Base-by-base conservation (phyloP, 2,797 vertebrate genomes). In the Pagetopsis macropterus region DNA sequence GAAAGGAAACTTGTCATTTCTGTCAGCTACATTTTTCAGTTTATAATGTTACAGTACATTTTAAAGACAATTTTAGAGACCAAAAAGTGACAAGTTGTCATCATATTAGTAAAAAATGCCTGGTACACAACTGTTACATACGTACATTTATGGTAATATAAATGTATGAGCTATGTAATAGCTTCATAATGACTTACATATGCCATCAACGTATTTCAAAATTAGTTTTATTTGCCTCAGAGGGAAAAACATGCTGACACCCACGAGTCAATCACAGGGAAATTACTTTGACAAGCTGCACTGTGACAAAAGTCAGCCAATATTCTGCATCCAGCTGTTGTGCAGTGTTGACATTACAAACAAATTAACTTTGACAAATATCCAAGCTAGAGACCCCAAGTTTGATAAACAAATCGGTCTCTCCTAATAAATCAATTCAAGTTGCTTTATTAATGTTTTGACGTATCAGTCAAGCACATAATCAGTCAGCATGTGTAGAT, bases 381-480 rank as follows among this genome's bases (percentile, higher is more conserved):
- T 81, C 62, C 66, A 70, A 83, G 77, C 72, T 48, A 65, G 41
- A 78, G 82, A 90, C 69, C 77, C 72, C 41, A 0, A 67, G 67
- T 84, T 86, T 70, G 72, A 90, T 85, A 92, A 92, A 92, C 90
- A 92, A 78, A 76, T 79, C 57, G 2, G 40, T 63, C 74, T 72
- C 86, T 84, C 85, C 82, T 85, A 83, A 85, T 90, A 84, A 86
- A 84, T 87, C 81, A 88, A 63, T 85, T 72, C 58, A 76, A 80
- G 80, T 57, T 81, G 76, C 72, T 86, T 87, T 90, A 87, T 91
- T 85, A 77, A 63, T 90, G 88, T 91, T 90, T 92, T 91, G 83
- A 88, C 84, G 8, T 82, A 60, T 66, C 50, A 76, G 84, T 81
- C 86, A 83, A 81, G 81, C 84, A 88, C 77, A 76, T 86, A 67